Percentiles rank a stretch among this genome's conserved stretches.
Conservation (phyloP, 2,113 vertebrate species). For the Brachionichthys hirsutus region DNA sequence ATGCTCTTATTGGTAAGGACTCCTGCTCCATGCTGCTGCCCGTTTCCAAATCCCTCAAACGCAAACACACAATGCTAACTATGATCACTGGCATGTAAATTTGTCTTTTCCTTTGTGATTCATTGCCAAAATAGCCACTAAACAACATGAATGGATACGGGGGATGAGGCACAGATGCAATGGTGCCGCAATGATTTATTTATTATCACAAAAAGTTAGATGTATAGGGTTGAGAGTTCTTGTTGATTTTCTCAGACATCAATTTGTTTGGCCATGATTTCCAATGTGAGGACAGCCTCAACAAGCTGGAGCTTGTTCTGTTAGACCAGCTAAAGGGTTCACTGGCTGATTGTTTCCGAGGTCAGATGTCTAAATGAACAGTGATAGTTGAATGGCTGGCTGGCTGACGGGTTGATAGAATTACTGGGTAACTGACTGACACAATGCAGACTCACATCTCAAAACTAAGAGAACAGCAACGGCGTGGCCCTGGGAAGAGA, state of each 20-base stretch:
- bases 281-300: not conserved
- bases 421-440: slow-evolving; percentile 44
- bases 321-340: slow-evolving; percentile 36
- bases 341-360: slow-evolving; percentile 45
- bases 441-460: slow-evolving; percentile 42
- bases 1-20: slow-evolving; percentile 37
- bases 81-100: slow-evolving; percentile 24
- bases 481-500: slow-evolving; percentile 32
- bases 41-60: slow-evolving; percentile 17
- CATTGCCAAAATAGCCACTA: not conserved
- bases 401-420: slow-evolving; percentile 51
- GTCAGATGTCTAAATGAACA: slow-evolving; percentile 65
- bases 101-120: slow-evolving; percentile 19
- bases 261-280: slow-evolving; percentile 15
- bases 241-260: slow-evolving; percentile 6
- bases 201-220: slow-evolving; percentile 12
- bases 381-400: slow-evolving; percentile 55
- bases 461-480: slow-evolving; percentile 41
- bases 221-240: not conserved
- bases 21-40: slow-evolving; percentile 19
- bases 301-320: slow-evolving; percentile 38
- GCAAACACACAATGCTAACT: slow-evolving; percentile 13
- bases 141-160: not conserved
- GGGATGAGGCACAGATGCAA: slow-evolving; percentile 2
- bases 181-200: slow-evolving; percentile 24